Percentiles rank a stretch among this genome's conserved stretches.
Conservation (phyloP, 1,140 invertebrate genomes). For the Batillaria attramentaria region DNA sequence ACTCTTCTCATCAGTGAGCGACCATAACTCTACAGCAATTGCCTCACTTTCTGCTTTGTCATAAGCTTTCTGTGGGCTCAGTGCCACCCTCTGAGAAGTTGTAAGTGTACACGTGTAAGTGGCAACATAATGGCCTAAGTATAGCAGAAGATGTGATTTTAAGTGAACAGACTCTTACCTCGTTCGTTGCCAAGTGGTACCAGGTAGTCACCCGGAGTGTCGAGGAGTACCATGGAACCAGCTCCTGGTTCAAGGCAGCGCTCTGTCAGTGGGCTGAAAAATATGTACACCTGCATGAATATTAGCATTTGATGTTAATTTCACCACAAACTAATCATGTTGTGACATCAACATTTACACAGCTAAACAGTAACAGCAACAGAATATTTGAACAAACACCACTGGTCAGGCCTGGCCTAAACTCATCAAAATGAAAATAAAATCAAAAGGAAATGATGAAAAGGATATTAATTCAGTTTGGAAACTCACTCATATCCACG, state of each 20-base stretch:
- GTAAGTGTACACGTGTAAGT: not conserved
- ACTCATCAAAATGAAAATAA: not conserved
- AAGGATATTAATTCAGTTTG: no score
- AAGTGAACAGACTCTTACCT: no score
- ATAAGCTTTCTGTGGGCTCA: not conserved
- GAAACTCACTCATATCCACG: constrained; percentile 1
- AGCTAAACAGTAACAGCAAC: not conserved
- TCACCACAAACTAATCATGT: not conserved
- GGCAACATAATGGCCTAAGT: not conserved
- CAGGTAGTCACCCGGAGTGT: constrained; percentile 26
- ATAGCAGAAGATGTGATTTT: not conserved
- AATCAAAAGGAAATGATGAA: not conserved
- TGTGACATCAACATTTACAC: not conserved
- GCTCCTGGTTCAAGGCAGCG: not conserved
- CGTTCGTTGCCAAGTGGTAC: not conserved
- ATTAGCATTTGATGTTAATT: no score
- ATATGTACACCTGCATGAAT: no score
- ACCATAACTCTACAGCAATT: not conserved
- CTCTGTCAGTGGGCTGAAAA: not conserved
- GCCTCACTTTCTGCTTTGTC: not conserved
- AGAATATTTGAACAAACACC: not conserved
- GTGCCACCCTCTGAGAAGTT: not conserved
- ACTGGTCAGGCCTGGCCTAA: not conserved
- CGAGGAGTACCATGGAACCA: not conserved
- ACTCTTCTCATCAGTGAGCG: no score